These are phyloP conservation scores for Ochropacha duplaris DNA, from an alignment of 2,888 invertebrate genomes.

Conservation along the genomic window DNA sequence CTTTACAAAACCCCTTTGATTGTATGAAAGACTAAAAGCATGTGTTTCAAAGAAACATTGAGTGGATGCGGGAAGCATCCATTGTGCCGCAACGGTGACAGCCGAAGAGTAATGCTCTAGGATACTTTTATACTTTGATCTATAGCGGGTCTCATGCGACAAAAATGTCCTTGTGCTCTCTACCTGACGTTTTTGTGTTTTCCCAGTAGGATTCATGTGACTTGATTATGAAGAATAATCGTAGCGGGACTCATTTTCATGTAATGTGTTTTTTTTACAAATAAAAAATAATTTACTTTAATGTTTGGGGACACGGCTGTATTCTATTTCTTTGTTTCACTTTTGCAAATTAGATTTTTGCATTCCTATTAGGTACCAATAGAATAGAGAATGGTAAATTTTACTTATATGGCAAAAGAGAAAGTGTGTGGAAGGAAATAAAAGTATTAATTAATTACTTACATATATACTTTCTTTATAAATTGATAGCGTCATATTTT, in stretches of 20 bases:
- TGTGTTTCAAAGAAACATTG: constrained; percentile 10
- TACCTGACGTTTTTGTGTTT: constrained; percentile 7
- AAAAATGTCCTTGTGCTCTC: constrained; percentile 12
- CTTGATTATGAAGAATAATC: constrained; percentile 1
- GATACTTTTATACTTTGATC: constrained; percentile 70
- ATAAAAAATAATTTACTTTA: too few species aligned
- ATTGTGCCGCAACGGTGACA: constrained; percentile 39
- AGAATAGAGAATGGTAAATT: too few species aligned
- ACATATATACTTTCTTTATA: too few species aligned
- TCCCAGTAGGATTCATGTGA: constrained; percentile 6
- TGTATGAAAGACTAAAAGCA: neutral
- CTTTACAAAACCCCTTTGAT: neutral
- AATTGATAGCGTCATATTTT: too few species aligned
- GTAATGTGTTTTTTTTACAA: neutral
- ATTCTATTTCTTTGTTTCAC: too few species aligned
- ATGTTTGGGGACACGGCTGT: too few species aligned
- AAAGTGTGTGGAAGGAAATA: too few species aligned
- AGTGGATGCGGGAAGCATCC: constrained; percentile 12
- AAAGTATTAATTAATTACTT: too few species aligned
- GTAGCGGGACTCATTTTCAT: neutral
- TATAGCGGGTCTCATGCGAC: constrained; percentile 40
- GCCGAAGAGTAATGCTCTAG: constrained; percentile 53
- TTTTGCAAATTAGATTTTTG: too few species aligned
- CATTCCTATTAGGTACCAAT: too few species aligned
- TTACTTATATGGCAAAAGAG: too few species aligned